Evolutionary conservation across 2,888 invertebrate species (phyloP).

Genomic region (Rosalia funebris): DNA sequence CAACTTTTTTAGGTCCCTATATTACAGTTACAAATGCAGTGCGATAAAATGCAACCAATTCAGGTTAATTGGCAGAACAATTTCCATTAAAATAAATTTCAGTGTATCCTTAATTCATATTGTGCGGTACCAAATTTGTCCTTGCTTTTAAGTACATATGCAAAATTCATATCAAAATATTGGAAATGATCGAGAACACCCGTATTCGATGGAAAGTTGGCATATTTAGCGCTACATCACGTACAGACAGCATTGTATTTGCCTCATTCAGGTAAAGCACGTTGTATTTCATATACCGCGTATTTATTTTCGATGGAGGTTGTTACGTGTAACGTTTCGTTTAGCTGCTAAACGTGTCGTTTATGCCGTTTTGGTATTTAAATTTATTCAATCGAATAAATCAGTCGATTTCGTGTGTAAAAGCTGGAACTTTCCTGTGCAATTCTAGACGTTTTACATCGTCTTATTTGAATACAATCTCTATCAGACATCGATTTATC

Average conservation of each 20-base stretch:
- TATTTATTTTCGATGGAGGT: conserved; percentile 32
- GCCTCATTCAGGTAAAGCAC: conserved; percentile 24
- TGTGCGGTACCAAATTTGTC: too few relatives aligned
- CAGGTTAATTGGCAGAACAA: too few relatives aligned
- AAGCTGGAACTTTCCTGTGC: conserved; percentile 52
- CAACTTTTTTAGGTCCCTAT: too few relatives aligned
- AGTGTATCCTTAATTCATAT: too few relatives aligned
- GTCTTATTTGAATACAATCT: conserved; percentile 56
- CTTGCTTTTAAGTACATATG: too few relatives aligned
- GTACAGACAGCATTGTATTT: conserved; percentile 27
- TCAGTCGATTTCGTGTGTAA: conserved; percentile 54
- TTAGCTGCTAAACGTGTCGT: conserved; percentile 46
- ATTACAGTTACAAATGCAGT: too few relatives aligned
- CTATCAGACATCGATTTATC: conserved; percentile 54
- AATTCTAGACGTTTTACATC: conserved; percentile 51
- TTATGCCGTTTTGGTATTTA: conserved; percentile 52
- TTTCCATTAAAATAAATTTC: too few relatives aligned
- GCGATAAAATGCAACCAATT: too few relatives aligned
- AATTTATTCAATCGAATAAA: conserved; percentile 56
- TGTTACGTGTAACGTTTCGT: conserved; percentile 40
- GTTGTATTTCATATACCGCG: conserved; percentile 26
- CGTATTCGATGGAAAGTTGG: conserved; percentile 20
- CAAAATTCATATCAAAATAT: conserved; percentile 15
- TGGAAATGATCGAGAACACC: conserved; percentile 10
- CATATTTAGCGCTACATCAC: conserved; percentile 23